A percentile compares a stretch with the other conserved stretches of the same genome.
phyloP scores from a whole-genome alignment of 2,113 vertebrate species.

The Stercorarius parasiticus region DNA sequence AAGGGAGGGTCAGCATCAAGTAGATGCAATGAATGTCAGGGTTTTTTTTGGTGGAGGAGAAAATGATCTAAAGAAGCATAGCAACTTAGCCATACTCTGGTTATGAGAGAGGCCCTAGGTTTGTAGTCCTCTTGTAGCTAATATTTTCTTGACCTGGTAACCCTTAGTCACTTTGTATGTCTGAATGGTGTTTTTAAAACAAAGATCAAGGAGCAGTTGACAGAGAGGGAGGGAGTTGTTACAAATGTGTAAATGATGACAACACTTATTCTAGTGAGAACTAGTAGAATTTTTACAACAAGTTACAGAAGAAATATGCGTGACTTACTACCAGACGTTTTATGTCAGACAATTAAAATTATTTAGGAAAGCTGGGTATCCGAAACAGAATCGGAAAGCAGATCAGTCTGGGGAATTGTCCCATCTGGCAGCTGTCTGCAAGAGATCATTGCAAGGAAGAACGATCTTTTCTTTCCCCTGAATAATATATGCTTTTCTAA shows the following conservation, averaged over 20 bases:
- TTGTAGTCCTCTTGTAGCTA: not conserved
- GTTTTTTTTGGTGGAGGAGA: not conserved
- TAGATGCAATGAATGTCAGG: not conserved
- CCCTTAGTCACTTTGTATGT: not conserved
- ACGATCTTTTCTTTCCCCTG: not conserved
- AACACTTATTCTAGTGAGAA: not conserved
- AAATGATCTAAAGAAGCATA: not conserved
- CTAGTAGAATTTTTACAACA: not conserved
- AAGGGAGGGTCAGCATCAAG: not conserved
- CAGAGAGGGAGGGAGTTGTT: not conserved
- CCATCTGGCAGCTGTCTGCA: slow-evolving; percentile 48
- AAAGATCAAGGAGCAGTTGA: not conserved
- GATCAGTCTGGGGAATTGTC: slow-evolving; percentile 53
- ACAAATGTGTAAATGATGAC: not conserved
- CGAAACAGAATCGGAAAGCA: slow-evolving; percentile 19
- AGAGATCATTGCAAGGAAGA: slow-evolving; percentile 23
- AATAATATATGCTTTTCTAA: slow-evolving; percentile 19
- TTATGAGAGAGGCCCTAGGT: not conserved
- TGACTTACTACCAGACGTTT: slow-evolving; percentile 19
- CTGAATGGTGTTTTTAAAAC: not conserved
- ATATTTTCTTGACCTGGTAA: not conserved
- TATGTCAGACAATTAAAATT: slow-evolving; percentile 54
- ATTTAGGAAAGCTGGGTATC: slow-evolving; percentile 22
- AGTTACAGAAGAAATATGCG: not conserved
- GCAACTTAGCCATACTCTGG: not conserved